Conservation (phyloP, 2,797 vertebrate genomes). For the Dryobates pubescens region DNA sequence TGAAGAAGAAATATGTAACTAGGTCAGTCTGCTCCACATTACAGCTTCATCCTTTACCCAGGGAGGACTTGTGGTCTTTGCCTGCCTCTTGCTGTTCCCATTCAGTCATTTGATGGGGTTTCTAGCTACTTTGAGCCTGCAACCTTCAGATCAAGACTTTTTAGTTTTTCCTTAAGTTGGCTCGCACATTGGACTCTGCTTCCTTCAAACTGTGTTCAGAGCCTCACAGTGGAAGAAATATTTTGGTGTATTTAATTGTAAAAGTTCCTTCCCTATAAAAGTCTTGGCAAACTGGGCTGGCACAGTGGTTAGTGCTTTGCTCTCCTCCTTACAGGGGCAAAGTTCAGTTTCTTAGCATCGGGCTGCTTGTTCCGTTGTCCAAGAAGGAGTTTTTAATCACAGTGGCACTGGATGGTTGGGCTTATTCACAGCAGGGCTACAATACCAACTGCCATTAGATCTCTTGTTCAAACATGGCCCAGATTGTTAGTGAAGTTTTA, state of each 20-base stretch:
- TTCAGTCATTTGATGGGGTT: conserved; percentile 71
- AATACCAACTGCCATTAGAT: conserved; percentile 40
- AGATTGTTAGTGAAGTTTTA: conserved; percentile 27
- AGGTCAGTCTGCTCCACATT: conserved; percentile 62
- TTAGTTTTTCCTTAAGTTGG: conserved; percentile 30
- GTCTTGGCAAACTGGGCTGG: conserved; percentile 64
- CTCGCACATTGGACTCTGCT: conserved; percentile 31
- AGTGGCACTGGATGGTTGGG: conserved; percentile 45
- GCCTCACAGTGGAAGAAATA: conserved; percentile 60
- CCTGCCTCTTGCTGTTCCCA: conserved; percentile 39
- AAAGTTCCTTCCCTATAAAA: conserved; percentile 68
- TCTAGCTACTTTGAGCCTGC: conserved; percentile 58
- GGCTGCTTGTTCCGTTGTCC: conserved; percentile 46
- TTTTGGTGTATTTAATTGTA: conserved; percentile 68
- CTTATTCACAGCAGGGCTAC: conserved; percentile 49
- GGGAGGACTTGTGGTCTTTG: conserved; percentile 64
- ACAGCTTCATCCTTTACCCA: conserved; percentile 45
- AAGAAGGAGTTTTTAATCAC: conserved; percentile 66
- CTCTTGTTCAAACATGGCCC: conserved; percentile 28
- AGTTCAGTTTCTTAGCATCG: conserved; percentile 53
- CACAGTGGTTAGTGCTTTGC: conserved; percentile 64
- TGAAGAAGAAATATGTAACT: conserved; percentile 53
- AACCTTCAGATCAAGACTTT: conserved; percentile 65
- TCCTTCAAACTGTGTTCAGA: conserved; percentile 66
- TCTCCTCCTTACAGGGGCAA: conserved; percentile 60